These are phyloP conservation scores for Limosa lapponica DNA, from an alignment of 2,797 vertebrate species.

Conservation along the genomic window DNA sequence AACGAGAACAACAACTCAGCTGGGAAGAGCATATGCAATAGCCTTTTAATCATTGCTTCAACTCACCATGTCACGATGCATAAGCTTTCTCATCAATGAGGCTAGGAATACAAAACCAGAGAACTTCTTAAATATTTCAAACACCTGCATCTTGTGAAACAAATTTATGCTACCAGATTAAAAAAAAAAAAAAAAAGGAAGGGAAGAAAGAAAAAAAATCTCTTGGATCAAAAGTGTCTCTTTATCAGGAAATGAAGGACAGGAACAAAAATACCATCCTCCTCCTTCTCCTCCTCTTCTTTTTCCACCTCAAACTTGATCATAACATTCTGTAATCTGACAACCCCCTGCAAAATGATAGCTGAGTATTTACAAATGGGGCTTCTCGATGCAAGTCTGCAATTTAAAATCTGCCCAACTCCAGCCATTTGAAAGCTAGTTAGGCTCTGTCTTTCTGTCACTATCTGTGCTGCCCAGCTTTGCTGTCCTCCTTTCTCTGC, in stretches of 20 bases:
- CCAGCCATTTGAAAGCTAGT: neutral
- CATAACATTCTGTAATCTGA: constrained; percentile 33
- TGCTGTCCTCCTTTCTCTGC: neutral
- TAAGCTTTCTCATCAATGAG: constrained; percentile 60
- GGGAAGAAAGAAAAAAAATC: neutral
- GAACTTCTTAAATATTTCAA: constrained; percentile 66
- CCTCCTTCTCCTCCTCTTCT: constrained; percentile 60
- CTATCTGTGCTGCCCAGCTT: neutral
- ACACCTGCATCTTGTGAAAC: constrained; percentile 51
- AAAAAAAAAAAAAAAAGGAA: neutral
- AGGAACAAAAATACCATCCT: constrained; percentile 60
- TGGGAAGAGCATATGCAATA: constrained; percentile 59
- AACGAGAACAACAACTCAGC: constrained; percentile 50
- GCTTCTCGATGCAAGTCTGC: neutral
- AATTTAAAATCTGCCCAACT: neutral
- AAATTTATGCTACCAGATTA: constrained; percentile 20
- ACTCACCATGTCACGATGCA: constrained; percentile 24
- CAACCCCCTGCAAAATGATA: neutral
- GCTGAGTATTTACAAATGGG: neutral
- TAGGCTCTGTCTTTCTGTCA: neutral
- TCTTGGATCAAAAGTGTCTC: constrained; percentile 42
- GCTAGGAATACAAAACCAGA: constrained; percentile 38
- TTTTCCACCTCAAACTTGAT: constrained; percentile 51
- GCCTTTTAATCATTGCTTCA: constrained; percentile 60
- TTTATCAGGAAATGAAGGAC: constrained; percentile 57